Percentiles rank a stretch among this genome's conserved stretches.
These are phyloP conservation scores for Luffia ferchaultella DNA, from an alignment of 2,888 invertebrate species.

Conservation along the genomic window DNA sequence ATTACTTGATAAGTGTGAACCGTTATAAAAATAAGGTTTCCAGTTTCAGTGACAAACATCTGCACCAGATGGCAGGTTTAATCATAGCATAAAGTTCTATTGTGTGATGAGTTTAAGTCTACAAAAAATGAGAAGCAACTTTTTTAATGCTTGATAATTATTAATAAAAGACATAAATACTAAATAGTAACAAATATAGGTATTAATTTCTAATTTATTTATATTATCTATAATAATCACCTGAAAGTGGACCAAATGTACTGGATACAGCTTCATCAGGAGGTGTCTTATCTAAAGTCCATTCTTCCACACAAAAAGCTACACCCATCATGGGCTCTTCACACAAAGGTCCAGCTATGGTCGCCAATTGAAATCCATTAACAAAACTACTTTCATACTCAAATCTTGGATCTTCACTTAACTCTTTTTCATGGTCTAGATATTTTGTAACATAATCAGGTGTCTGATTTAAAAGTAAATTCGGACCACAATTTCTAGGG, in stretches of 20 bases:
- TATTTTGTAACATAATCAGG: slow-evolving; percentile 65
- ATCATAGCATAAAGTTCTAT: no score
- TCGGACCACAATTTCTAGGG: slow-evolving; percentile 87
- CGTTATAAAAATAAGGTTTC: no score
- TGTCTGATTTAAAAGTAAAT: slow-evolving; percentile 86
- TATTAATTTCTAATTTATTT: no score
- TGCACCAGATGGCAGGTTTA: no score
- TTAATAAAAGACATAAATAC: no score
- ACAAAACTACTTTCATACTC: slow-evolving; percentile 81
- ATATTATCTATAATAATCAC: no score
- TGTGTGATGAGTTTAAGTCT: no score
- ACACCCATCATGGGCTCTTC: slow-evolving; percentile 98
- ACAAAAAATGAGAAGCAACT: no score
- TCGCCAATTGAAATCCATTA: slow-evolving; percentile 87
- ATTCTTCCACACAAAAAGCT: slow-evolving; percentile 88
- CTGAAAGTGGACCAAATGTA: slow-evolving; percentile 63
- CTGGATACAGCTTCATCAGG: slow-evolving; percentile 38
- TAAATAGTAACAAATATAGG: no score
- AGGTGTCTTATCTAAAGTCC: slow-evolving; percentile 65
- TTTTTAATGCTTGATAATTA: no score
- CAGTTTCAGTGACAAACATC: no score
- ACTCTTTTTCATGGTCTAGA: slow-evolving; percentile 40
- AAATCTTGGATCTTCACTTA: slow-evolving; percentile 60
- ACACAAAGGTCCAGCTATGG: slow-evolving; percentile 91
- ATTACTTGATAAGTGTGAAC: no score